phyloP scores from a whole-genome alignment of 2,797 vertebrate species.

The Phataginus tetradactyla region DNA sequence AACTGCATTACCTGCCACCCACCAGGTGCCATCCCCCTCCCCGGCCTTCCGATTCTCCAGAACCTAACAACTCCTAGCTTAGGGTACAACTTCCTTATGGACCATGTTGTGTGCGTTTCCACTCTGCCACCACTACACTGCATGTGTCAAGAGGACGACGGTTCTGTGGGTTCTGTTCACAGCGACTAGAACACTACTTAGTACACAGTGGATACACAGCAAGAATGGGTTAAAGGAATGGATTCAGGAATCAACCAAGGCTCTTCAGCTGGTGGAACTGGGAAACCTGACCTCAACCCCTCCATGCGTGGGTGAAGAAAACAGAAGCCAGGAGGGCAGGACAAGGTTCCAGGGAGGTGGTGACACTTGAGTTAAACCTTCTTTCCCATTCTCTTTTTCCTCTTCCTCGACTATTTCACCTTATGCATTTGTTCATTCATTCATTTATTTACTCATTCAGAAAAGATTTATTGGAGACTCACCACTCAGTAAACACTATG shows the following conservation, averaged over 20 bases:
- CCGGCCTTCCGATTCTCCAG: not conserved
- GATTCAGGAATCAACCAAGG: not conserved
- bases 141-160: not conserved
- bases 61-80: not conserved
- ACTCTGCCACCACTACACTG: not conserved
- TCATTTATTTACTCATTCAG: not conserved
- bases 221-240: not conserved
- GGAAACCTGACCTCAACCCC: not conserved
- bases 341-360: not conserved
- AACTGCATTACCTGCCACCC: not conserved
- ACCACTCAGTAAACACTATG: not conserved
- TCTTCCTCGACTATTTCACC: not conserved
- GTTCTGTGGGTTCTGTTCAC: not conserved
- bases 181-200: not conserved
- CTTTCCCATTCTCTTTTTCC: not conserved
- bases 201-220: not conserved
- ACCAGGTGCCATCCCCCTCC: not conserved
- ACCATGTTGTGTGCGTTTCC: not conserved
- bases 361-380: not conserved
- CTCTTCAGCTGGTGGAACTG: not conserved
- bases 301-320: not conserved
- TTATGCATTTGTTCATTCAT: not conserved
- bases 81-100: not conserved
- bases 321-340: rapidly evolving
- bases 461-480: not conserved